Conservation (phyloP, 2,888 invertebrate species). For the Leptinotarsa peninsularis region DNA sequence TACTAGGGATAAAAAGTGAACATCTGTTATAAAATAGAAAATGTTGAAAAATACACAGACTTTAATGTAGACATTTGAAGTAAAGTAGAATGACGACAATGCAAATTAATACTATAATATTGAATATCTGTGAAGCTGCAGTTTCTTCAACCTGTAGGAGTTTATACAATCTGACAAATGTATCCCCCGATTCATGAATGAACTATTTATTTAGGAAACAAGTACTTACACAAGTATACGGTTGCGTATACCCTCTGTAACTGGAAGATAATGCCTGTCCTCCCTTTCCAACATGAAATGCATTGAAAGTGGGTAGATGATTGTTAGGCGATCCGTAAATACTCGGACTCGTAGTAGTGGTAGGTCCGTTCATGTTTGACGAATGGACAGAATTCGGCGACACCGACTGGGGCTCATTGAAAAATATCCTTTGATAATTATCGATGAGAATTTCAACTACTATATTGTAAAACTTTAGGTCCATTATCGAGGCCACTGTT, state of each 20-base stretch:
- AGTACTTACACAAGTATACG: constrained; percentile 56
- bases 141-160: too few relatives aligned
- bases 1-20: too few relatives aligned
- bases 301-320: constrained; percentile 49
- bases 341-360: constrained; percentile 33
- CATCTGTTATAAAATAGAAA: too few relatives aligned
- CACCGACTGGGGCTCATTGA: constrained; percentile 63
- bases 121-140: too few relatives aligned
- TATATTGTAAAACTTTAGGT: constrained; percentile 99
- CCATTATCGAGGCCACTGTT: constrained; percentile 97
- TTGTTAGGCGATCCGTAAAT: constrained; percentile 49
- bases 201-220: neutral
- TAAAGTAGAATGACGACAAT: too few relatives aligned
- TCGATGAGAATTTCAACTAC: constrained; percentile 96
- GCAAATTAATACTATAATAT: too few relatives aligned
- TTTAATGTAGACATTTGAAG: too few relatives aligned
- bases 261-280: constrained; percentile 47
- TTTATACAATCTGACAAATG: too few relatives aligned
- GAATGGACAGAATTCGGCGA: constrained; percentile 39
- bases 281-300: constrained; percentile 41
- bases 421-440: constrained; percentile 82
- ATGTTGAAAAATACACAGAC: too few relatives aligned
- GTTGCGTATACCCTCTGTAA: constrained; percentile 50
- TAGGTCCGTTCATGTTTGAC: constrained; percentile 29
- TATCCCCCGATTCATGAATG: constrained; percentile 4